These are phyloP conservation scores for Electrophaes corylata DNA, from an alignment of 2,888 invertebrate genomes.

Conservation along the genomic window DNA sequence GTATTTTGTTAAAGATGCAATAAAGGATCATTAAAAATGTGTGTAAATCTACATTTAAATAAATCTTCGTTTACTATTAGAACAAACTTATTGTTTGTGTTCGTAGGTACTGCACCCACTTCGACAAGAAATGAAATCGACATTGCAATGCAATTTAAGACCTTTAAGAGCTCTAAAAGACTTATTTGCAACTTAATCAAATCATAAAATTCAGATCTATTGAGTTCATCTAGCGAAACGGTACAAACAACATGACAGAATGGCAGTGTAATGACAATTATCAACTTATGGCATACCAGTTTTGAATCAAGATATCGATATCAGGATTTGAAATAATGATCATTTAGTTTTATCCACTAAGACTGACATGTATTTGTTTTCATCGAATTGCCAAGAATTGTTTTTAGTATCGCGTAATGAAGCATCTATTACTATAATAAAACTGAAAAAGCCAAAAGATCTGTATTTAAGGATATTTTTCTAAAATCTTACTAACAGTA, in stretches of 20 bases:
- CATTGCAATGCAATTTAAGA: constrained; percentile 4
- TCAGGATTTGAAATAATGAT: background rate
- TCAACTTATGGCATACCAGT: background rate
- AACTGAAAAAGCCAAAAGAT: no score
- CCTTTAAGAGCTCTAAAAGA: background rate
- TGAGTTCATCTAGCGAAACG: constrained; percentile 15
- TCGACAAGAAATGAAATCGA: background rate
- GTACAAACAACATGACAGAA: constrained; percentile 9
- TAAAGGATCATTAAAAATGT: no score
- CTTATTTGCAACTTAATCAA: constrained; percentile 9
- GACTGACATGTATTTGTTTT: background rate
- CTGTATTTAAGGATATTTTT: no score
- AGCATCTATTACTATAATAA: no score
- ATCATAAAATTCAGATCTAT: constrained; percentile 17
- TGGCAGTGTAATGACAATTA: background rate
- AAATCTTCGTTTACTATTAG: background rate
- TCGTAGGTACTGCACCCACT: background rate
- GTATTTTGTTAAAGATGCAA: no score
- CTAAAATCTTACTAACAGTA: no score
- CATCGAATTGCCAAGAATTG: no score
- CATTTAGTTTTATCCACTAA: background rate
- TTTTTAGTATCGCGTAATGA: no score
- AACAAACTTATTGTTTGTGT: background rate
- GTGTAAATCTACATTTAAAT: background rate
- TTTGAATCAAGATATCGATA: background rate